A percentile compares a stretch with the other conserved stretches of the same genome.
These are phyloP conservation scores for Apodemus agrarius DNA, from an alignment of 2,797 vertebrate genomes.

Conservation along the genomic window DNA sequence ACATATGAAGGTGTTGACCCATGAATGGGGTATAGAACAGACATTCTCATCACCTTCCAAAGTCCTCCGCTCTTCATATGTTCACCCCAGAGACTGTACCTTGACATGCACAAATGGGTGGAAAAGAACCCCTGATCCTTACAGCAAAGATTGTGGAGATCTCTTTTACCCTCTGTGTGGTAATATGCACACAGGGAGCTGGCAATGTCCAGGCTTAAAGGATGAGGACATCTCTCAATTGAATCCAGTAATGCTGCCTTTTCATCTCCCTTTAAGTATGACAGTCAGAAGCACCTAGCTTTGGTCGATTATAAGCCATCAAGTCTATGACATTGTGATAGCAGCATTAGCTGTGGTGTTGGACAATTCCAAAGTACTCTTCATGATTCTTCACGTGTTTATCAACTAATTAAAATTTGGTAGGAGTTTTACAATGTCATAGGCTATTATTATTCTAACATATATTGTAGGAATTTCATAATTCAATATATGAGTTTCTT, in stretches of 20 bases:
- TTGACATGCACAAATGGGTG: neutral
- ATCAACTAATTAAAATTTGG: neutral
- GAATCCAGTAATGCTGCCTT: neutral
- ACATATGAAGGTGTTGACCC: neutral
- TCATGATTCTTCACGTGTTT: neutral
- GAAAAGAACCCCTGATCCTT: neutral
- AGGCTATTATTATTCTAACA: constrained; percentile 23
- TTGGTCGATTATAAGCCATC: neutral
- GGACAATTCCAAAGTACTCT: constrained; percentile 48
- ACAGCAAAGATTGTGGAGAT: neutral
- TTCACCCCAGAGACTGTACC: neutral
- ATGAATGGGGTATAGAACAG: neutral
- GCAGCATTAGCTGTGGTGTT: neutral
- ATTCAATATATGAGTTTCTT: constrained; percentile 55
- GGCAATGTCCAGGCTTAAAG: neutral
- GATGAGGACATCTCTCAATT: neutral
- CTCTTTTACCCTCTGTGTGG: neutral
- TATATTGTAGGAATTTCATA: neutral
- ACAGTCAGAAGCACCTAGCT: neutral
- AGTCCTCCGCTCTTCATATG: neutral
- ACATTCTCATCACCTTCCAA: neutral
- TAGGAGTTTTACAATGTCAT: neutral
- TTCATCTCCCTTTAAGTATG: neutral
- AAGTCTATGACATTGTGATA: neutral
- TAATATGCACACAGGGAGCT: neutral